Evolutionary conservation across 2,888 invertebrate species (phyloP), one percentile per base, ranked within the genome.

Genomic region (Campaea margaritaria): DNA sequence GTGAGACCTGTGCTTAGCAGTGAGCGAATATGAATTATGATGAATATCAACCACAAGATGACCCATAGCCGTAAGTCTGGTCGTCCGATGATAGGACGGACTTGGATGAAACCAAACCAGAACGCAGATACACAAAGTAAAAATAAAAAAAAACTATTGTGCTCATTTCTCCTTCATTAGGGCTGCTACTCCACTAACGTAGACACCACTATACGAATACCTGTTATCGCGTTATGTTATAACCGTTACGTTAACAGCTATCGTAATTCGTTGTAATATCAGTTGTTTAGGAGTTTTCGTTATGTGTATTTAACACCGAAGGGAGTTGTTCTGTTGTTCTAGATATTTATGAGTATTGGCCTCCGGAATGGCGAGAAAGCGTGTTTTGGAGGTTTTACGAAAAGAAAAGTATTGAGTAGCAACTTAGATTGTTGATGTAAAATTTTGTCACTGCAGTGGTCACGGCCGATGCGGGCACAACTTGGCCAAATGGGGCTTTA

Each of bases 241-340:
- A 47, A 34, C 53, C 48, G 47, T 60, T 51, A 59, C 27, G 28
- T 60, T 54, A 53, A 44, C 39, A 41, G 60, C 45, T 60, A 55
- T 60, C 60, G 47, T 60, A 55, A 60, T 60, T 60, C 51, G 46
- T 60, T 36, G 46, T 60, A 50, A 60, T 55, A 60, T 55, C 55
- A 55, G 60, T 60, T 60, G 60, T 60, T 60, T 60, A 60, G 60
- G 60, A 60, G 55, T 60, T 60, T 51, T 60, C 50, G 54, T 55
- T 54, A 55, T 55, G 55, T 50, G 45, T 60, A 55, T 55, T 46
- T 60, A 50, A 60, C 50, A 38, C 49, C 44, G 21, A 34, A 44
- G 50, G 59, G 50, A 44, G 52, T 53, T 58, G 42, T 55, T 46
- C 45, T 13, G 44, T 57, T 58, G 36, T 52, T 52, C 14, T 42